phyloP scores from a whole-genome alignment of 2,797 vertebrate genomes.

The Limosa lapponica region DNA sequence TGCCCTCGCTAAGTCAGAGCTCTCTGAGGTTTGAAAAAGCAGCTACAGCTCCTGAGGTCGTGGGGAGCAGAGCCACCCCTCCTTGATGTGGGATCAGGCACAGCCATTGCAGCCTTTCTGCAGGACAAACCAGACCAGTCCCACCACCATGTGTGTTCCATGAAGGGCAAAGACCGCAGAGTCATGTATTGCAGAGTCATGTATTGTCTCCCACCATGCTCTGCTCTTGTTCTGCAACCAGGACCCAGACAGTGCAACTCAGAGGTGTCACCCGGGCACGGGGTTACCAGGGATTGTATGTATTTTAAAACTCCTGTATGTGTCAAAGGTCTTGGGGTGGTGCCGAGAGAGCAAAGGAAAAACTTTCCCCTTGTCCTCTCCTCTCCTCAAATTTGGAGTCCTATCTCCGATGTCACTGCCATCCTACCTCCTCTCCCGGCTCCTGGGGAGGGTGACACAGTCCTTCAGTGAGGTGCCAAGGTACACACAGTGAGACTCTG shows the following conservation, averaged over 20 bases:
- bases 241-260: not conserved
- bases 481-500: not conserved
- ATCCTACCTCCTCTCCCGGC: not conserved
- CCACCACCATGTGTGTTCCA: not conserved
- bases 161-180: fast-evolving
- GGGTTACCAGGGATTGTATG: too few species aligned
- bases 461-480: not conserved
- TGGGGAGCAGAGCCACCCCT: fast-evolving
- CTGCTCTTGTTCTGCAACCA: fast-evolving
- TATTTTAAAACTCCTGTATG: not conserved
- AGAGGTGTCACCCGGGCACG: fast-evolving
- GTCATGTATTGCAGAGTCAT: fast-evolving
- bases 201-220: fast-evolving
- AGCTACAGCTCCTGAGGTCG: not conserved
- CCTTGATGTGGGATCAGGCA: not conserved
- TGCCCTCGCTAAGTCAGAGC: not conserved
- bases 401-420: not conserved
- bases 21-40: not conserved
- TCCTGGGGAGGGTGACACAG: not conserved
- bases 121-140: not conserved
- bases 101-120: not conserved
- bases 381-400: not conserved
- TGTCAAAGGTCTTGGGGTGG: not conserved
- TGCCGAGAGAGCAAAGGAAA: not conserved
- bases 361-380: not conserved